phyloP scores from a whole-genome alignment of 2,888 invertebrate genomes.

The Oxytorus armatus region DNA sequence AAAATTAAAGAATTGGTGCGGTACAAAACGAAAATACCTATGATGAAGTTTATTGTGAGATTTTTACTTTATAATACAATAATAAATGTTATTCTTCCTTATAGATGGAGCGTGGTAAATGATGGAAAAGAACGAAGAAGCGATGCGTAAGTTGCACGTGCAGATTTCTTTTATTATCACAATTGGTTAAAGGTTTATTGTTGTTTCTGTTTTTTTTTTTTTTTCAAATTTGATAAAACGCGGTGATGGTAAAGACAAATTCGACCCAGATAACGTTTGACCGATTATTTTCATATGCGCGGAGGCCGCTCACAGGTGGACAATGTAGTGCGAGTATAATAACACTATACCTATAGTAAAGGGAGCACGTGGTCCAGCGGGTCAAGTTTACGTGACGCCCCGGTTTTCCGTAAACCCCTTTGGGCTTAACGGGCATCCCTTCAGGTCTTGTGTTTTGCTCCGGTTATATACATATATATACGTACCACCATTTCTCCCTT shows the following conservation, averaged over 20 bases:
- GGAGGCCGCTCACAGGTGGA: slow-evolving; percentile 56
- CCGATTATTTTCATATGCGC: slow-evolving; percentile 48
- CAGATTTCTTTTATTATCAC: no score
- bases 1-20: no score
- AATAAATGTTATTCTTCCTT: no score
- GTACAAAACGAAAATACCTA: no score
- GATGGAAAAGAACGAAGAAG: no score
- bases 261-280: slow-evolving; percentile 48
- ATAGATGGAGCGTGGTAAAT: no score
- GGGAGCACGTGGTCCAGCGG: slow-evolving; percentile 75
- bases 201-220: no score
- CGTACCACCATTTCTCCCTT: slow-evolving; percentile 41
- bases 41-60: no score
- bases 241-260: slow-evolving; percentile 30
- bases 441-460: slow-evolving; percentile 77
- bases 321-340: slow-evolving; percentile 46
- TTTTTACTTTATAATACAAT: no score
- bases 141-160: no score
- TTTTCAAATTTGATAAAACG: slow-evolving; percentile 3
- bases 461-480: slow-evolving; percentile 39
- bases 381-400: slow-evolving; percentile 81
- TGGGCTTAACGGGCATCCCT: slow-evolving; percentile 80
- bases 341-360: slow-evolving; percentile 56
- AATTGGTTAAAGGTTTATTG: no score
- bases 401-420: slow-evolving; percentile 81